These are phyloP conservation scores for Scartelaos histophorus DNA, from an alignment of 2,113 vertebrate genomes.

Conservation along the genomic window DNA sequence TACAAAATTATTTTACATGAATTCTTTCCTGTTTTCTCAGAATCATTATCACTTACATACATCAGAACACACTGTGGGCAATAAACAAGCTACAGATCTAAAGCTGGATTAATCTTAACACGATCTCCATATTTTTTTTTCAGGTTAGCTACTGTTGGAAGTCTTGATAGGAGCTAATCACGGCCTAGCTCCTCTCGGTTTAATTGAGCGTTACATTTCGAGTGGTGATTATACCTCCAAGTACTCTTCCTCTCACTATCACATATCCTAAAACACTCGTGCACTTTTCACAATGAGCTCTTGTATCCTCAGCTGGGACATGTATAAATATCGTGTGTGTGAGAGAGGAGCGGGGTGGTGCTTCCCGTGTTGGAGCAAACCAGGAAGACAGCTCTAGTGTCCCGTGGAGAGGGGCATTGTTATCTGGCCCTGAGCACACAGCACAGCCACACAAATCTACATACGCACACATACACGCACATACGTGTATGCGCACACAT, in stretches of 20 bases:
- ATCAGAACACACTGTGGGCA: too few species aligned
- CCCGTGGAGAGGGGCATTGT: constrained; percentile 77
- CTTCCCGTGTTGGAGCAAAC: constrained; percentile 65
- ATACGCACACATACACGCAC: constrained; percentile 17
- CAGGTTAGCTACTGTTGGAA: background rate
- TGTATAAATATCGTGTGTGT: constrained; percentile 68
- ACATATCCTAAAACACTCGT: constrained; percentile 5
- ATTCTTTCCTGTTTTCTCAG: background rate
- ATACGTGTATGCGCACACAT: constrained; percentile 18
- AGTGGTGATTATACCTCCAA: background rate
- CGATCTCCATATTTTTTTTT: background rate
- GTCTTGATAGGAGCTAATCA: background rate
- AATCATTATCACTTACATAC: too few species aligned
- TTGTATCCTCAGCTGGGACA: constrained; percentile 63
- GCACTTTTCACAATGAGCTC: constrained; percentile 50
- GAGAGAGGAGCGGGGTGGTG: constrained; percentile 41
- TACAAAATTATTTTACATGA: background rate
- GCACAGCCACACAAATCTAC: background rate
- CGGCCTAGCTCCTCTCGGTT: background rate
- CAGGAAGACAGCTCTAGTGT: constrained; percentile 76
- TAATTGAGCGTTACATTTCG: background rate
- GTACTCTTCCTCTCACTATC: background rate
- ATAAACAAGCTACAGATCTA: too few species aligned
- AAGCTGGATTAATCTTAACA: background rate
- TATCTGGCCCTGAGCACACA: constrained; percentile 63